Evolutionary conservation across 2,113 vertebrate species (phyloP).

Genomic region (Mesitornis unicolor): DNA sequence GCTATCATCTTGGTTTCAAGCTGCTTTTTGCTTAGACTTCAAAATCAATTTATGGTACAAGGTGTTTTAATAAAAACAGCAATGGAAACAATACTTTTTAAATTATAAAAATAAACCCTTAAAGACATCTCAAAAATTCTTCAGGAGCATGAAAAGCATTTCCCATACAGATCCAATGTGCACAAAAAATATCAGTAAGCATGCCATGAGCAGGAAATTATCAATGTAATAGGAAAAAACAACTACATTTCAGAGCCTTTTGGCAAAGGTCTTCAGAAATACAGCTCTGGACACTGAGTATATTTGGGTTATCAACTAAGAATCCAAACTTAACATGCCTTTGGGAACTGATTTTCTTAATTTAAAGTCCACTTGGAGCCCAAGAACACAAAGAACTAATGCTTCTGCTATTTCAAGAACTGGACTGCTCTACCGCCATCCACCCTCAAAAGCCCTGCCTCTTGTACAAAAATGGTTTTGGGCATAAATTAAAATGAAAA

Average conservation of each 20-base stretch:
- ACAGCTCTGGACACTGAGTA: neutral
- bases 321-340: slow-evolving; percentile 1
- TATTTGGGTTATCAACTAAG: slow-evolving; percentile 15
- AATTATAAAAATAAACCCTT: neutral
- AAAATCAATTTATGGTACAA: neutral
- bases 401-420: slow-evolving; percentile 30
- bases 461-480: neutral
- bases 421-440: slow-evolving; percentile 12
- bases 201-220: neutral
- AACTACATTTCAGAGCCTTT: neutral
- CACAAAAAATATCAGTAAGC: neutral
- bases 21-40: neutral
- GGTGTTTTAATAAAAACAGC: neutral
- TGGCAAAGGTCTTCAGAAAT: slow-evolving; percentile 16
- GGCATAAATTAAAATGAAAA: neutral
- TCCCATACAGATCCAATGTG: neutral
- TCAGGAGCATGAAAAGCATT: neutral
- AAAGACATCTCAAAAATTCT: slow-evolving; percentile 10
- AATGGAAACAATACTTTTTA: neutral
- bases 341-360: slow-evolving; percentile 2
- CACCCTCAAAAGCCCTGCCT: neutral
- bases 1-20: neutral
- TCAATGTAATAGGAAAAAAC: neutral
- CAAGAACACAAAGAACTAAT: slow-evolving; percentile 17
- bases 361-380: neutral